Percentiles rank a stretch among this genome's conserved stretches.
Conservation (phyloP, 2,888 invertebrate species). For the Campopleginae sp. region DNA sequence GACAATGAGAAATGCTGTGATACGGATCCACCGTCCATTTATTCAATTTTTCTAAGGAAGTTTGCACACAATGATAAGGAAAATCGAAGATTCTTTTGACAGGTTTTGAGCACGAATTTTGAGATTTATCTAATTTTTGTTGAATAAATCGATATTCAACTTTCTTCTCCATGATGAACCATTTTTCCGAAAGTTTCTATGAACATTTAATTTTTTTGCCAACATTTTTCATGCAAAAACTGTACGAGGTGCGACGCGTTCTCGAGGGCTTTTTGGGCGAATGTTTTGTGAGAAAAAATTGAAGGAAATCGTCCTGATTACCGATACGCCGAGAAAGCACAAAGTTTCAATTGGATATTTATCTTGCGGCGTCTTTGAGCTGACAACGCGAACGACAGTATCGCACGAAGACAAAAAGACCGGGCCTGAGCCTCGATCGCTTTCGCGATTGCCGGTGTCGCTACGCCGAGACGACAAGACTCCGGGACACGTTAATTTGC, state of each 20-base stretch:
- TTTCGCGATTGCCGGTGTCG: not conserved
- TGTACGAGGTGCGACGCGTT: not conserved
- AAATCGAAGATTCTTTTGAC: not conserved
- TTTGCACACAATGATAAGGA: not conserved
- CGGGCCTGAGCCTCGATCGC: conserved; percentile 38
- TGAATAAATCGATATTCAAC: not conserved
- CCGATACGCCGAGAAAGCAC: not conserved
- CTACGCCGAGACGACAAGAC: conserved; percentile 36
- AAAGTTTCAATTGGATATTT: not conserved
- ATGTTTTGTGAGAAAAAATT: not conserved
- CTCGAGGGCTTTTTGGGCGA: not conserved
- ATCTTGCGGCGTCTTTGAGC: conserved; percentile 6
- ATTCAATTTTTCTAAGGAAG: not conserved
- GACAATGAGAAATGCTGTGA: not conserved
- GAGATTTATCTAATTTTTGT: not conserved
- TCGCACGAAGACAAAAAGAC: not conserved
- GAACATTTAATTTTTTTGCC: not conserved
- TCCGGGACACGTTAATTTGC: conserved; percentile 28
- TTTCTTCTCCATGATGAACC: not conserved
- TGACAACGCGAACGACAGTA: not conserved
- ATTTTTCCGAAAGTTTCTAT: not conserved
- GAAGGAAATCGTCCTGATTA: not conserved
- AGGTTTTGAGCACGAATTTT: not conserved
- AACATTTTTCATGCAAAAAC: not conserved
- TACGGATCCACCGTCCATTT: not conserved